phyloP scores from a whole-genome alignment of 2,797 vertebrate species.

The Pygocentrus nattereri region DNA sequence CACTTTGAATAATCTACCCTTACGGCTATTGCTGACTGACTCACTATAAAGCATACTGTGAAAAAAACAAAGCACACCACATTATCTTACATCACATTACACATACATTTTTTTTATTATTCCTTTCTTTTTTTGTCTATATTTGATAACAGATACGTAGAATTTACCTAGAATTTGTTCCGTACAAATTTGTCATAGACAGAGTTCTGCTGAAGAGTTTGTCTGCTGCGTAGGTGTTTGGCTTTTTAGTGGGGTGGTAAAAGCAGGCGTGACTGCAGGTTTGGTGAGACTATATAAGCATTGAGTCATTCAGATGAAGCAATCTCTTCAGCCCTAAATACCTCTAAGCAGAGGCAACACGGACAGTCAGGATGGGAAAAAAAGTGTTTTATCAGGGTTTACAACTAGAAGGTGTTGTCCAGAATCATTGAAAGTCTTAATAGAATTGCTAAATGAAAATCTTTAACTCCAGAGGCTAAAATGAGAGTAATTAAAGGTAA shows the following conservation, averaged over 20 bases:
- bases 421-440: not conserved
- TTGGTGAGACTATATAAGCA: not conserved
- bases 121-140: not conserved
- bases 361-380: not conserved
- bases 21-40: too few species aligned
- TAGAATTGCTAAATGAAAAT: too few species aligned
- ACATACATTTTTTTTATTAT: slow-evolving; percentile 56
- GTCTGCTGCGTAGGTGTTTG: slow-evolving; percentile 1
- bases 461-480: too few species aligned
- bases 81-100: too few species aligned
- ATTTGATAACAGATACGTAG: not conserved
- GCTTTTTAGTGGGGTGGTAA: not conserved
- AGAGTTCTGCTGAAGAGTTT: not conserved
- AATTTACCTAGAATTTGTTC: not conserved
- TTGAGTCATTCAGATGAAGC: not conserved
- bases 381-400: too few species aligned
- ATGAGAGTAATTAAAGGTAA: too few species aligned
- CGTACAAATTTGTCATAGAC: not conserved
- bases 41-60: not conserved
- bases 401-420: too few species aligned
- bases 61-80: not conserved
- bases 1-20: too few species aligned
- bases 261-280: not conserved
- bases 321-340: not conserved
- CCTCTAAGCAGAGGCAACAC: not conserved